These are phyloP conservation scores for Myotis lucifugus DNA, from an alignment of 2,113 vertebrate species.

Conservation along the genomic window DNA sequence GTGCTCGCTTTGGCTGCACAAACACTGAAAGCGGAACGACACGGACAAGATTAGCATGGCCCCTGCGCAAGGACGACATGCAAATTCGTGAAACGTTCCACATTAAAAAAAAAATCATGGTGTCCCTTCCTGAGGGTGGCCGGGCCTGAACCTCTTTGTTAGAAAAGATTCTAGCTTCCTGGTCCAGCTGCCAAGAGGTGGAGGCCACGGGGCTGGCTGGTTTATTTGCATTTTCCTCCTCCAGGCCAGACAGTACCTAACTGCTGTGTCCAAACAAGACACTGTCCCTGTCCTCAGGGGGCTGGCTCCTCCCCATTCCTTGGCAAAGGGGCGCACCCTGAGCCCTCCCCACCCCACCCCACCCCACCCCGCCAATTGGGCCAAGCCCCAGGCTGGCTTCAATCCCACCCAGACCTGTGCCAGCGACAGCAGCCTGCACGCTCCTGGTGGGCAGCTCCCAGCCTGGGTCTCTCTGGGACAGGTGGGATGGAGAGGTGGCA, in stretches of 20 bases:
- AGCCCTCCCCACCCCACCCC: neutral
- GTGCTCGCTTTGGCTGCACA: too few relatives aligned
- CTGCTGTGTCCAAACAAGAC: neutral
- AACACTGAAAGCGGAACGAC: too few relatives aligned
- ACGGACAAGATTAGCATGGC: too few relatives aligned
- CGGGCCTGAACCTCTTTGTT: neutral
- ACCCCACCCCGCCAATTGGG: fast-evolving
- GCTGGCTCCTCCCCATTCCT: neutral
- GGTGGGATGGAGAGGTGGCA: neutral
- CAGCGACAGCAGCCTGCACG: neutral
- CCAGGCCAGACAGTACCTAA: neutral
- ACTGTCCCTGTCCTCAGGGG: too few relatives aligned
- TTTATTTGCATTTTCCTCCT: neutral
- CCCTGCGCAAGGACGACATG: too few relatives aligned
- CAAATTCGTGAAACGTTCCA: too few relatives aligned
- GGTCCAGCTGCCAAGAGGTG: neutral
- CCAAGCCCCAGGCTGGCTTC: neutral
- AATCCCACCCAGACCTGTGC: neutral
- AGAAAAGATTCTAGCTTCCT: neutral
- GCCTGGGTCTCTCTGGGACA: neutral
- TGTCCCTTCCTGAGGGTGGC: neutral
- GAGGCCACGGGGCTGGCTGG: neutral
- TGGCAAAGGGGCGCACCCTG: neutral
- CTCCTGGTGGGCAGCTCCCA: neutral
- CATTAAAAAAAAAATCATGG: too few relatives aligned